Evolutionary conservation across 2,113 vertebrate species (phyloP).

Genomic region (Nothobranchius kuhntae): DNA sequence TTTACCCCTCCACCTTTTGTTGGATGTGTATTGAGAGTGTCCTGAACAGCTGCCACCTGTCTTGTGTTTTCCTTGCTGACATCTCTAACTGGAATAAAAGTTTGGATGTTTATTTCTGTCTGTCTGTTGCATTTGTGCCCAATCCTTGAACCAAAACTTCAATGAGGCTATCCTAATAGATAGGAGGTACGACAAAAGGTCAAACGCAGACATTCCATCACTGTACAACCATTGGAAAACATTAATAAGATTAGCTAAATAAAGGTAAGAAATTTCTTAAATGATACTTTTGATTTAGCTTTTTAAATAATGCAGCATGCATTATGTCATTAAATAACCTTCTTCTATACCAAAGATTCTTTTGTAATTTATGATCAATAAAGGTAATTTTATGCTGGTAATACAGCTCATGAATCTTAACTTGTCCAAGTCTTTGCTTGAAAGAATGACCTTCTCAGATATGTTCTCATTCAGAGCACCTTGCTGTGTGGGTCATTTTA

Average conservation of each 20-base stretch:
- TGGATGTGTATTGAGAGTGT: too few relatives aligned
- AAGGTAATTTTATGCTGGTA: neutral
- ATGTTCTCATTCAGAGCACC: constrained; percentile 5
- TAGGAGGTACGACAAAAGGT: neutral
- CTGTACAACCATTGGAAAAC: neutral
- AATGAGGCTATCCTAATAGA: too few relatives aligned
- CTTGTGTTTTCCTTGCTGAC: too few relatives aligned
- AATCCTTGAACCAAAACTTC: neutral
- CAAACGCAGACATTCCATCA: neutral
- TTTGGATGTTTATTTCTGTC: neutral
- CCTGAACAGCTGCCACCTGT: too few relatives aligned
- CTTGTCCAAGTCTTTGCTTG: constrained; percentile 6
- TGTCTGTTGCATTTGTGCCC: neutral
- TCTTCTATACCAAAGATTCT: neutral
- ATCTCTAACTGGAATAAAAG: neutral
- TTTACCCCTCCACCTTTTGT: too few relatives aligned
- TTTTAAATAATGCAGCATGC: neutral
- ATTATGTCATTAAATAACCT: constrained; percentile 1
- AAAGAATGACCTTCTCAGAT: constrained; percentile 23
- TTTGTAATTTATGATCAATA: constrained; percentile 28
- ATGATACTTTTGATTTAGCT: too few relatives aligned
- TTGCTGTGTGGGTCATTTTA: neutral
- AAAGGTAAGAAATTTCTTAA: too few relatives aligned
- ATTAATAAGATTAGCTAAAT: too few relatives aligned
- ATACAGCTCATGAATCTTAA: constrained; percentile 20